Percentiles rank a stretch among this genome's conserved stretches.
These are phyloP conservation scores for Ploceus nigricollis DNA, from an alignment of 2,113 vertebrate genomes.

Conservation along the genomic window DNA sequence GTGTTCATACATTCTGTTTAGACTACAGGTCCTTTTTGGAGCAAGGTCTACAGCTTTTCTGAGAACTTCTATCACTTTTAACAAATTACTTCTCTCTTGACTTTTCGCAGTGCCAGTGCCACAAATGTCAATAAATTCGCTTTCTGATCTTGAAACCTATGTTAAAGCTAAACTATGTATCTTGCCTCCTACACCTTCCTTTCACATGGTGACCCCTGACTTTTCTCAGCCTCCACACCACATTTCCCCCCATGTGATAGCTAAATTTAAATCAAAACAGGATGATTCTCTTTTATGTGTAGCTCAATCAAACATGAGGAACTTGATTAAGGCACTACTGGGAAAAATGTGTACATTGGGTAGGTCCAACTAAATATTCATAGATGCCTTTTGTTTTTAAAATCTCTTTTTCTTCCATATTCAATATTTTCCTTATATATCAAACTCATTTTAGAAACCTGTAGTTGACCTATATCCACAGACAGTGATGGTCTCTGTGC, in stretches of 20 bases:
- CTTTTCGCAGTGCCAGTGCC: background rate
- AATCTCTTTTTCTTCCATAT: background rate
- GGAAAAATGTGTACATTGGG: background rate
- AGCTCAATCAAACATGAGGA: background rate
- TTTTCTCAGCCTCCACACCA: slow-evolving; percentile 10
- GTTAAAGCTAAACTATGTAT: background rate
- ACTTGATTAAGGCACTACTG: background rate
- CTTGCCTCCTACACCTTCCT: slow-evolving; percentile 13
- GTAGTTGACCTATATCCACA: background rate
- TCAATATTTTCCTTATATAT: background rate
- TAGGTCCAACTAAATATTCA: background rate
- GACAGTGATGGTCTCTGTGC: background rate
- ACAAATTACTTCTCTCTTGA: background rate
- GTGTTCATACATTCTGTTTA: background rate
- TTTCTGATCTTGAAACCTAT: background rate
- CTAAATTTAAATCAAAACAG: slow-evolving; percentile 8
- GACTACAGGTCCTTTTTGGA: background rate
- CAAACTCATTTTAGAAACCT: background rate
- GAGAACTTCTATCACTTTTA: background rate
- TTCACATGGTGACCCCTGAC: background rate
- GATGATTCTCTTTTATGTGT: background rate
- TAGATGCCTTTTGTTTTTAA: background rate
- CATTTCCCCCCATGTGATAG: background rate
- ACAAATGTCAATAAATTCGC: background rate
- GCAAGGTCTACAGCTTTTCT: background rate